Base-by-base conservation (phyloP, 1,140 invertebrate species). In the Diploscapter pachys region DNA sequence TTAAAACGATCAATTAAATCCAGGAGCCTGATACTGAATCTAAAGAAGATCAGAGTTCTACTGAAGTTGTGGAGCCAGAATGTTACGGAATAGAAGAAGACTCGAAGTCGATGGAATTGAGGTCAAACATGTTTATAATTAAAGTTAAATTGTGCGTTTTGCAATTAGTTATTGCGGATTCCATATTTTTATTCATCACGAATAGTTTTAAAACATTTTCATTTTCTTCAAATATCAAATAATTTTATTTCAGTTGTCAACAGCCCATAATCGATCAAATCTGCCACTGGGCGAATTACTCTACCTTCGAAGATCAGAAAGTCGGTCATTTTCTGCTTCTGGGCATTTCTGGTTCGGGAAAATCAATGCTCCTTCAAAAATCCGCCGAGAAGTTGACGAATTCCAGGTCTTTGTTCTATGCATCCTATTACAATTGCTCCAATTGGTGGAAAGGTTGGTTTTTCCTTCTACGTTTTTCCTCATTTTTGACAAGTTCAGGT, bases 391-490 rank as follows among this genome's bases (percentile, higher is more conserved):
- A 59, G 3, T 54, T 68, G 51, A 4, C 71, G 54, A 49, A 49
- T 75, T 64, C 69, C 56, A 9, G 8, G 50, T 31, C 53, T 64
- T 54, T 50, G 71, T 2, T 64, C 76, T 2, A 59, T 52, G 6
- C 53, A 63, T 52, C 76, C 51, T 51, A 56, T 31, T 52, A 70
- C 59, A 79, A 64, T 61, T 71, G 78, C 50, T 82, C 75, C 57
- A 78, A 57, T 53, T 56, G 52, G 5, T 79, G 62, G 49, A 79
- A 79, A 75, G 77, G 78, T 78, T 31, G 61, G 79, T 2, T 68
- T 50, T 4, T 13, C 55, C 5, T 52, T 62, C 4, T 75, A 31
- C 5, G 31, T n/a, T n/a, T 13, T 65, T 52, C n/a, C 31, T 31
- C 31, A 31, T 71, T 9, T 56, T 54, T 61, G 64, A 48, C 50